Evolutionary conservation across 1,140 invertebrate species (phyloP), one percentile per base, ranked within the genome.

Genomic region (Bilobella aurantiaca): DNA sequence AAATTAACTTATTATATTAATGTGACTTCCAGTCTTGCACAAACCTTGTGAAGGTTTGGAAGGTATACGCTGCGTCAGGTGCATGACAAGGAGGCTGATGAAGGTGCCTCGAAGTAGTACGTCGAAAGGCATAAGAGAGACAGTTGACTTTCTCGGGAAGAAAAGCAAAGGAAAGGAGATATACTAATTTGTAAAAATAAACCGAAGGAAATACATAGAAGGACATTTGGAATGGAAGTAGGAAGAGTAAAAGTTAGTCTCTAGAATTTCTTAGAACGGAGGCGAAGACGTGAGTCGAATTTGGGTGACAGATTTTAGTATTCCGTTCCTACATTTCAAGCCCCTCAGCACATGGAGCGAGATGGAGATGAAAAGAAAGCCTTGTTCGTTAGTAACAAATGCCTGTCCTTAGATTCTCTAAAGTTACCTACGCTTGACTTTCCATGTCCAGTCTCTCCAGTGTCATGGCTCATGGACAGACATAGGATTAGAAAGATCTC

Each of bases 131-230:
- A n/a, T n/a, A n/a, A n/a, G n/a, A n/a, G n/a, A n/a, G n/a, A n/a
- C n/a, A 5, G 14, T 32, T 32, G 25, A 53, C 49, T 53, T 53
- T 53, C 49, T 53, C 31, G 18, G 25, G 32, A 67, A 27, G 27
- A 28, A 67, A 58, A 60, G 34, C 42, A 25, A 37, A 12, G 47
- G 37, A 28, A 47, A 34, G 59, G 27, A 37, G 18, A 25, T n/a
- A 31, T 56, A 67, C 70, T 69, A 72, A 72, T 72, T 72, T 72
- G 67, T 72, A 72, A 72, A 72, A 72, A 69, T 72, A 72, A 72
- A 63, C 65, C 63, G 63, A 72, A 66, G 63, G 18, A 65, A 60
- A 49, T 49, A 59, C 23, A 57, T 1, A 31, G 47, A n/a, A n/a
- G n/a, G 46, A 46, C 56, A 32, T 53, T 60, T 8, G 47, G 25